Conservation (phyloP, 2,797 vertebrate species). For the Artibeus jamaicensis region DNA sequence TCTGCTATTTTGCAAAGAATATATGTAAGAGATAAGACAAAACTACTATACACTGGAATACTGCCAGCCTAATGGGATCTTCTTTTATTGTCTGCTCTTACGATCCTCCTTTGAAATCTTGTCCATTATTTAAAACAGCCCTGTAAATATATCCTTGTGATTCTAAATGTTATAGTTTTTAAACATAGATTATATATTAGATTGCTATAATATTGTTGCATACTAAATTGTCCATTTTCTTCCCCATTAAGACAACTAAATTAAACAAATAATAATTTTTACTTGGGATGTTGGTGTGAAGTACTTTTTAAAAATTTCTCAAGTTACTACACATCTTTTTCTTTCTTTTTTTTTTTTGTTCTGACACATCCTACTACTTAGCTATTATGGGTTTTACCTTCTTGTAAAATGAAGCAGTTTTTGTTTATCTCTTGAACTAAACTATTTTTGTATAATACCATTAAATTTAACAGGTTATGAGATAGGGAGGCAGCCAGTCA, state of each 20-base stretch:
- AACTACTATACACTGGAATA: background rate
- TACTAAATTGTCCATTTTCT: background rate
- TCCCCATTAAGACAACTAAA: background rate
- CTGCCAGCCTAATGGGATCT: background rate
- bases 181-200: background rate
- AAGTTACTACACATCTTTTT: slow-evolving; percentile 51
- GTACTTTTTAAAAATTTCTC: slow-evolving; percentile 36
- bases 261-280: background rate
- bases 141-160: background rate
- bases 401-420: slow-evolving; percentile 62
- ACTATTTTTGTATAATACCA: background rate
- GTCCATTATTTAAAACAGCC: background rate
- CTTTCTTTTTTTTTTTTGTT: slow-evolving; percentile 17
- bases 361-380: slow-evolving; percentile 48
- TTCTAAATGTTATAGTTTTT: background rate
- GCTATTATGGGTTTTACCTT: slow-evolving; percentile 52
- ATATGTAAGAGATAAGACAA: background rate
- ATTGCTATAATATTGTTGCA: background rate
- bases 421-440: slow-evolving; percentile 51
- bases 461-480: background rate
- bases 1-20: background rate
- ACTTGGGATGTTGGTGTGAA: background rate
- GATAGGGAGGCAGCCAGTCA: background rate
- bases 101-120: background rate
- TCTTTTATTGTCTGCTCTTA: background rate